Evolutionary conservation across 2,888 invertebrate genomes (phyloP).

Genomic region (Mantis religiosa): DNA sequence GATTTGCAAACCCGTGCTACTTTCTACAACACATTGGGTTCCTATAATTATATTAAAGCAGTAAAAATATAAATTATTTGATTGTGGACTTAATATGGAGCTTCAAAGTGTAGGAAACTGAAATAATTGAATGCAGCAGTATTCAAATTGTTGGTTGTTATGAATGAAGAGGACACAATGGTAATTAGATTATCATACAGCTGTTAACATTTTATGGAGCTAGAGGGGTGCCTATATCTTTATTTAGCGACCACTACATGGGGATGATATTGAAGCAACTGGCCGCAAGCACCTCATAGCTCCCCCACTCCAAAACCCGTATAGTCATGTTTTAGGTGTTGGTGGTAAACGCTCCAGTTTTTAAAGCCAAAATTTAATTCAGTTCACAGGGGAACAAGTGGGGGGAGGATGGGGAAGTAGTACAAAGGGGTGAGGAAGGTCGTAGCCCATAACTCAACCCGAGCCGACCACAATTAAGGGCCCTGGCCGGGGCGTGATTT

Average conservation of each 20-base stretch:
- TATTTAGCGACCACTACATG: not conserved
- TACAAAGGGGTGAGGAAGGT: not conserved
- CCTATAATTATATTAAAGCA: no score
- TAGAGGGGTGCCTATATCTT: not conserved
- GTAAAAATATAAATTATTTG: no score
- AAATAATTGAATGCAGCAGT: no score
- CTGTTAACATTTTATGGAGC: not conserved
- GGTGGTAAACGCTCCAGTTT: not conserved
- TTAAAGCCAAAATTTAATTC: not conserved
- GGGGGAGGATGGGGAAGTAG: no score
- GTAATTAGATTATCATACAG: not conserved
- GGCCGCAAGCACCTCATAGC: not conserved
- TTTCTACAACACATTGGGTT: no score
- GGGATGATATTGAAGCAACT: not conserved
- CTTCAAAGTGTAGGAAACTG: no score
- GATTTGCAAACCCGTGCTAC: no score
- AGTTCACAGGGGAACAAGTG: not conserved
- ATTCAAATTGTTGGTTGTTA: not conserved
- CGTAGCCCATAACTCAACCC: not conserved
- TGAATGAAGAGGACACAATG: not conserved
- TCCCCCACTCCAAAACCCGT: no score
- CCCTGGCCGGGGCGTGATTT: not conserved
- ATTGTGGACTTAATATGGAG: no score
- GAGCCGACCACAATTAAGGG: not conserved
- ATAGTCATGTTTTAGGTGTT: not conserved